Percentiles rank a stretch among this genome's conserved stretches.
phyloP scores from a whole-genome alignment of 2,113 vertebrate species.

The Rhinopomastus cyanomelas region DNA sequence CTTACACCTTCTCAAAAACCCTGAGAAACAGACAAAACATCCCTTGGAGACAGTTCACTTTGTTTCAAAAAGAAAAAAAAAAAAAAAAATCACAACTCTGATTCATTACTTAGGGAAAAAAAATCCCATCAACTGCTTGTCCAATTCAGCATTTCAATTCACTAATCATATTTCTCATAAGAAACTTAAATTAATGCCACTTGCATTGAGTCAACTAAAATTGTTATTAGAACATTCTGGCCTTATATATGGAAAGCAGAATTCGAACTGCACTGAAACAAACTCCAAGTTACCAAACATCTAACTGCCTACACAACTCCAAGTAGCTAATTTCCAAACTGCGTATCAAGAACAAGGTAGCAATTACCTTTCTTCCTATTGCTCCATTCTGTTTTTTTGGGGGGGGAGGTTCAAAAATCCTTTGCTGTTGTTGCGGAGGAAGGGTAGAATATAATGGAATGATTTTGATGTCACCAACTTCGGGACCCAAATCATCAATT shows the following conservation, averaged over 20 bases:
- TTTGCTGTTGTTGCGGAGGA: conserved; percentile 94
- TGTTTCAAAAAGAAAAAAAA: background rate
- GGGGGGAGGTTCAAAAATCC: conserved; percentile 95
- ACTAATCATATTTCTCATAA: background rate
- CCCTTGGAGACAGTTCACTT: background rate
- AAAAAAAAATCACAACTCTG: accelerated
- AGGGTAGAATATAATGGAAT: conserved; percentile 96
- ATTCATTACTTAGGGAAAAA: background rate
- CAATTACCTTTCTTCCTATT: conserved; percentile 92
- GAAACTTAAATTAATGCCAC: background rate
- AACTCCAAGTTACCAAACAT: background rate
- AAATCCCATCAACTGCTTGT: background rate
- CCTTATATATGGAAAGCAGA: background rate
- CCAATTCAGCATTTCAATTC: background rate
- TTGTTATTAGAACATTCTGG: background rate
- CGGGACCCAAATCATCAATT: conserved; percentile 93
- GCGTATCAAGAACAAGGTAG: background rate
- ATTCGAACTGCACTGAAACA: background rate
- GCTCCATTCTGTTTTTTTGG: conserved; percentile 92
- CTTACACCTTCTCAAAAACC: background rate
- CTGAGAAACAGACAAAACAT: background rate
- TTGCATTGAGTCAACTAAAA: background rate
- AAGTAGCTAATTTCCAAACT: background rate
- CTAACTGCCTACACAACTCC: background rate
- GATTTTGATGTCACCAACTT: conserved; percentile 97